Evolutionary conservation across 2,797 vertebrate species (phyloP).

Genomic region (Neomorphus geoffroyi): DNA sequence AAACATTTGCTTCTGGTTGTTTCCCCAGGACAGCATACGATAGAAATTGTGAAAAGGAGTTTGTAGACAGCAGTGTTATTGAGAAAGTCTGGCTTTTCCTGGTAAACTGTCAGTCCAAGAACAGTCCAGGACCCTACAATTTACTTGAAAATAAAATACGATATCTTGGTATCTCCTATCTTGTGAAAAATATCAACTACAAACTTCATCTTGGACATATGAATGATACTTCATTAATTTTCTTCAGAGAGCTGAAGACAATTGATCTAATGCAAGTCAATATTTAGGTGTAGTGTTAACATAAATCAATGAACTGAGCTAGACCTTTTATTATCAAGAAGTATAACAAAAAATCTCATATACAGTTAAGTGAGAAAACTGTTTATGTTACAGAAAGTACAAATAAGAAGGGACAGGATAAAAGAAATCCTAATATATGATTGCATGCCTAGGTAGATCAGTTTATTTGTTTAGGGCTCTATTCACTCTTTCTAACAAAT

Average conservation of each 20-base stretch:
- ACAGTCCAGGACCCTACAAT: not conserved
- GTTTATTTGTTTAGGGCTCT: conserved; percentile 1
- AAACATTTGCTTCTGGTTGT: not conserved
- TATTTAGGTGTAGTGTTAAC: not conserved
- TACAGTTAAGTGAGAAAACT: not conserved
- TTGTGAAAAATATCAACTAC: not conserved
- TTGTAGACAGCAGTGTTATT: not conserved
- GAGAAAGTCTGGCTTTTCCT: not conserved
- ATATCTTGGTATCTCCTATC: not conserved
- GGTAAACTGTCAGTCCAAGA: not conserved
- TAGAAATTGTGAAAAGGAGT: not conserved
- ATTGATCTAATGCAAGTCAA: not conserved
- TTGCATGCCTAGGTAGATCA: not conserved
- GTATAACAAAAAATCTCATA: not conserved
- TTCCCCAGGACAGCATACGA: not conserved
- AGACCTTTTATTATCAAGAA: not conserved
- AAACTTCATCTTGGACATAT: not conserved
- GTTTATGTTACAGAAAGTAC: not conserved
- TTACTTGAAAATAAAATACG: not conserved
- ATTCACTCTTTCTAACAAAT: not conserved
- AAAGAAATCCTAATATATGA: not conserved
- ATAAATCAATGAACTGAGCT: not conserved
- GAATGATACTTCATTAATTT: not conserved
- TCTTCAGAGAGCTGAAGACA: not conserved
- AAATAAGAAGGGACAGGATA: not conserved